phyloP scores from a whole-genome alignment of 2,113 vertebrate genomes.

The Calidris pygmaea region DNA sequence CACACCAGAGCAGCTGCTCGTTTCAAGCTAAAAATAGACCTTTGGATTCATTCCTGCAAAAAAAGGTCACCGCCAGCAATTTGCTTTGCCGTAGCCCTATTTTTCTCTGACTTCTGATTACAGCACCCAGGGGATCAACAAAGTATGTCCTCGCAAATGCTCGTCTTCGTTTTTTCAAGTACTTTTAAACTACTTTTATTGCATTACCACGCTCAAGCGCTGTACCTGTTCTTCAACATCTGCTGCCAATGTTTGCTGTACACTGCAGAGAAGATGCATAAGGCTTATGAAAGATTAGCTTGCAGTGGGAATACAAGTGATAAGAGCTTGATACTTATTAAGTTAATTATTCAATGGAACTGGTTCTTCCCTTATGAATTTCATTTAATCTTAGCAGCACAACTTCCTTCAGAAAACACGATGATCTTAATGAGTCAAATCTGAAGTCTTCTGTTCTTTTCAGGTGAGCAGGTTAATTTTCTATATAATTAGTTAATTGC shows the following conservation, averaged over 20 bases:
- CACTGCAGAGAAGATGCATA: neutral
- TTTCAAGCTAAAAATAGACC: neutral
- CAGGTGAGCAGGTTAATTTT: slow-evolving; percentile 59
- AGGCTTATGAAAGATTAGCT: neutral
- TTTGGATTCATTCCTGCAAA: neutral
- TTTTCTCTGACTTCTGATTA: neutral
- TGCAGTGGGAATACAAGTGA: neutral
- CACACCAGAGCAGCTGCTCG: neutral
- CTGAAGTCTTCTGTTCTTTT: slow-evolving; percentile 18
- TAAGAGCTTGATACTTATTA: neutral
- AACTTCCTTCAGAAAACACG: slow-evolving; percentile 21
- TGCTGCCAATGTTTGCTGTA: neutral
- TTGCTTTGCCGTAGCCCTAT: neutral
- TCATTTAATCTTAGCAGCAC: neutral
- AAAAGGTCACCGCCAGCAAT: neutral
- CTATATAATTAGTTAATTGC: slow-evolving; percentile 55
- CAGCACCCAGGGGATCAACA: neutral
- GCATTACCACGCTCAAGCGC: neutral
- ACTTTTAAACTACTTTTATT: neutral
- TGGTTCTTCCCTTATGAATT: neutral
- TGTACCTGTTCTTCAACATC: neutral
- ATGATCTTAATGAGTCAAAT: slow-evolving; percentile 46
- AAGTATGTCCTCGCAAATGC: neutral
- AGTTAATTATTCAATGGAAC: slow-evolving; percentile 42
- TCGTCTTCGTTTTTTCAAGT: neutral